These are phyloP conservation scores for Drosophila albomicans DNA, from an alignment of 1,140 invertebrate species.

Conservation along the genomic window DNA sequence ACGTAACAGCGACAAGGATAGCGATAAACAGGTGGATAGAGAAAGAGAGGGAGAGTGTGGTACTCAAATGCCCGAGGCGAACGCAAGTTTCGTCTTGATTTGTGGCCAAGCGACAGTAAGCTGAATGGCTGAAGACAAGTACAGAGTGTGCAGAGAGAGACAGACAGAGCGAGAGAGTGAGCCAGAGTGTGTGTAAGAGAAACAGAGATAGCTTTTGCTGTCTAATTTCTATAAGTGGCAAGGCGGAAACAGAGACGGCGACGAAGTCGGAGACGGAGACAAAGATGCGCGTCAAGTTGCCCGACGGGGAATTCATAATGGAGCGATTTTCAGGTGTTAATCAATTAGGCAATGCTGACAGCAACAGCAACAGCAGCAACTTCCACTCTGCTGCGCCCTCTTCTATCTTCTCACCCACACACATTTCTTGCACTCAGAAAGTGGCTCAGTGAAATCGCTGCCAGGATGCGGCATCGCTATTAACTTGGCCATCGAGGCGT, in stretches of 20 bases:
- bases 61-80: background rate
- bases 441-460: conserved; percentile 25
- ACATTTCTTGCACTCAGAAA: background rate
- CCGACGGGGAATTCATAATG: conserved; percentile 50
- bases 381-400: too few species aligned
- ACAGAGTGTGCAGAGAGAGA: background rate
- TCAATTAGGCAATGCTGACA: conserved; percentile 51
- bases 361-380: conserved; percentile 10
- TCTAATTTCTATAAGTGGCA: conserved; percentile 63
- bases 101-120: conserved; percentile 30
- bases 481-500: conserved; percentile 32
- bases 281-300: conserved; percentile 18
- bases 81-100: conserved; percentile 31
- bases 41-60: background rate
- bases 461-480: conserved; percentile 22
- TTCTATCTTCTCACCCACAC: background rate
- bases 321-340: conserved; percentile 62
- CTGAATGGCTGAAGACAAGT: conserved; percentile 1
- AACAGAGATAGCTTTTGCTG: background rate
- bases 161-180: background rate
- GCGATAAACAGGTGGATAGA: background rate
- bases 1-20: conserved; percentile 24
- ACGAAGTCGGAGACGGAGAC: background rate
- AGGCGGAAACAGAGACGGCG: background rate
- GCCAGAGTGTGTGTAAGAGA: background rate